These are phyloP conservation scores for Drosophila prolongata DNA, from an alignment of 2,888 invertebrate genomes.

Conservation along the genomic window DNA sequence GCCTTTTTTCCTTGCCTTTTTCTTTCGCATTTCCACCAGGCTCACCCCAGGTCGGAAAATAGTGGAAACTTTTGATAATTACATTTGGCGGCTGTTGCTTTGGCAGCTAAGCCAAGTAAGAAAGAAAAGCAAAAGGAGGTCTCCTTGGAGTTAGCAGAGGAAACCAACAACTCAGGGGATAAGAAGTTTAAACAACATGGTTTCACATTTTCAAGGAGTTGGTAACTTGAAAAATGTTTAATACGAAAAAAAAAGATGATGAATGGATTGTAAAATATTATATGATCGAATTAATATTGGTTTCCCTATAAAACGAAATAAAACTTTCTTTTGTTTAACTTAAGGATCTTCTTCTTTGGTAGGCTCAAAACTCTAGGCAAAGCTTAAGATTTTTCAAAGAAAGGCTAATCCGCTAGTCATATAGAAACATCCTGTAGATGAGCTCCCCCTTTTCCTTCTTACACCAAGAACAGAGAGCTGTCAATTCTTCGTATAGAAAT, in stretches of 20 bases:
- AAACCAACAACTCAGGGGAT: constrained; percentile 10
- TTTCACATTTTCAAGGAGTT: not conserved
- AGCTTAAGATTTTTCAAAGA: not conserved
- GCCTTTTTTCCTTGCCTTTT: constrained; percentile 11
- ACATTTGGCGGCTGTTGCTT: constrained; percentile 69
- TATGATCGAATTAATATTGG: too few relatives aligned
- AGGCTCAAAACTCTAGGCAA: not conserved
- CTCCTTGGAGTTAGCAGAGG: not conserved
- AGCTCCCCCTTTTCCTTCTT: constrained; percentile 1
- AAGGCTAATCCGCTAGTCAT: constrained; percentile 12
- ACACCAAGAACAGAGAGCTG: constrained; percentile 25
- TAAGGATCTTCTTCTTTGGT: not conserved
- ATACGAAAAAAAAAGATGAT: too few relatives aligned
- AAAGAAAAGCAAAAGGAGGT: constrained; percentile 2
- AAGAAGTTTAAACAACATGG: constrained; percentile 15
- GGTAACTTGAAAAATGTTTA: not conserved
- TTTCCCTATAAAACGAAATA: too few relatives aligned
- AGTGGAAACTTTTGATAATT: constrained; percentile 76
- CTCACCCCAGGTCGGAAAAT: constrained; percentile 48
- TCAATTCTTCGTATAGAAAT: constrained; percentile 40
- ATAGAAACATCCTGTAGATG: constrained; percentile 9
- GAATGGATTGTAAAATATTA: too few relatives aligned
- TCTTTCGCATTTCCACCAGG: constrained; percentile 16
- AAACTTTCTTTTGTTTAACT: not conserved
- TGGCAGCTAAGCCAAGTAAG: constrained; percentile 49